Evolutionary conservation across 2,113 vertebrate species (phyloP).

Genomic region (Ptilorrhoa leucosticta): DNA sequence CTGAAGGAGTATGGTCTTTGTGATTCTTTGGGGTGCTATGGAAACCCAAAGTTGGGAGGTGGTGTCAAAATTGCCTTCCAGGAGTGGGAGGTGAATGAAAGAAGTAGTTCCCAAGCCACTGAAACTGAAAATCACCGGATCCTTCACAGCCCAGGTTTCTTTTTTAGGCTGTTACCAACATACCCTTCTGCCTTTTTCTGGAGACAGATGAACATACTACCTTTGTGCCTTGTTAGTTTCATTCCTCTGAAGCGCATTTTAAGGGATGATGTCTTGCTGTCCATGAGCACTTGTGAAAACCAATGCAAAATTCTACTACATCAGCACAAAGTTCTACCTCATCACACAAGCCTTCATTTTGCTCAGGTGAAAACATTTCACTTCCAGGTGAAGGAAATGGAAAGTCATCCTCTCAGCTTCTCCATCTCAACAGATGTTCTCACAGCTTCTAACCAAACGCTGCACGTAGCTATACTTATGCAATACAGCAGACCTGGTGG

Average conservation of each 20-base stretch:
- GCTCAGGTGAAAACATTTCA: background rate
- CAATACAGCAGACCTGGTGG: background rate
- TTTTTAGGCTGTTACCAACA: background rate
- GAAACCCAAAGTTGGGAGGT: background rate
- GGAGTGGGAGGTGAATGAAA: background rate
- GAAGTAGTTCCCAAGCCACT: background rate
- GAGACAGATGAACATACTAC: background rate
- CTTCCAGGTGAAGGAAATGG: background rate
- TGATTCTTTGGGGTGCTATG: background rate
- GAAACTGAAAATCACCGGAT: background rate
- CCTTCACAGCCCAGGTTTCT: background rate
- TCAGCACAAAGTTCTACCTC: background rate
- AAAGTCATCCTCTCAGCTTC: background rate
- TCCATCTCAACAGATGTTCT: background rate
- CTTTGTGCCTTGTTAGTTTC: background rate
- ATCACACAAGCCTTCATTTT: background rate
- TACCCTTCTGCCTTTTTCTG: background rate
- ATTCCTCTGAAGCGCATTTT: background rate
- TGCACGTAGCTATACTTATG: background rate
- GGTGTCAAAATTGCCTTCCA: background rate
- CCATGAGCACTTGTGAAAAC: rapidly evolving
- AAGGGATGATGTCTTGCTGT: background rate
- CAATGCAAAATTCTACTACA: background rate
- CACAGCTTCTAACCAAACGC: background rate
- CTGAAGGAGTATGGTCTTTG: background rate